phyloP scores from a whole-genome alignment of 2,797 vertebrate species.

The Alectoris magna region DNA sequence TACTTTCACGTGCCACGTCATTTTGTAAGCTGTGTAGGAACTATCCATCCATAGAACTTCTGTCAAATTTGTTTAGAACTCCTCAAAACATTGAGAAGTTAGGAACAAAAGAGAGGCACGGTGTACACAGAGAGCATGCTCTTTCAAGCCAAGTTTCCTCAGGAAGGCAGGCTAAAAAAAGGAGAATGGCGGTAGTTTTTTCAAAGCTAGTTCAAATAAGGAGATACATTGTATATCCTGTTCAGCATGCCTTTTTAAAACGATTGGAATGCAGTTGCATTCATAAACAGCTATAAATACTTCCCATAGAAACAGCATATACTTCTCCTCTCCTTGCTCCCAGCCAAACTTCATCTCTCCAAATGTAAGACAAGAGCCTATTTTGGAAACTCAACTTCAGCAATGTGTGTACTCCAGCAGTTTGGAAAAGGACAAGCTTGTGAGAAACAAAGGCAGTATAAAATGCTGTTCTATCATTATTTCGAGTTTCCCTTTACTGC shows the following conservation, averaged over 20 bases:
- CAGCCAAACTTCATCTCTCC: constrained; percentile 34
- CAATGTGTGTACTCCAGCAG: not conserved
- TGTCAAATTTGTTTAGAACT: constrained; percentile 9
- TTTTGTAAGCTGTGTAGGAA: not conserved
- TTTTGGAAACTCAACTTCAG: constrained; percentile 58
- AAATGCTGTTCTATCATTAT: not conserved
- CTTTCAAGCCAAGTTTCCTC: constrained; percentile 26
- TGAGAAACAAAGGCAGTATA: not conserved
- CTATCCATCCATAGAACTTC: not conserved
- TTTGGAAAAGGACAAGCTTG: not conserved
- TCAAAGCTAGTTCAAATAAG: constrained; percentile 56
- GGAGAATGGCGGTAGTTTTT: not conserved
- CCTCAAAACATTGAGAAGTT: not conserved
- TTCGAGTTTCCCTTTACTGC: not conserved
- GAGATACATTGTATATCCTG: constrained; percentile 36
- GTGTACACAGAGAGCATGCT: not conserved
- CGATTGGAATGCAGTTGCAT: constrained; percentile 35
- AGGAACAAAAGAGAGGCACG: not conserved
- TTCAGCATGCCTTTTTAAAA: constrained; percentile 34
- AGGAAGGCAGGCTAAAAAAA: constrained; percentile 40
- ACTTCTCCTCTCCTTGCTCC: constrained; percentile 7
- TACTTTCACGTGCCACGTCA: not conserved
- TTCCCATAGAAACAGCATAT: constrained; percentile 49
- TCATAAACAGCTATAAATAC: constrained; percentile 68
- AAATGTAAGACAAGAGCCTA: constrained; percentile 34